Percentiles rank a stretch among this genome's conserved stretches.
These are phyloP conservation scores for Lindbergichthys nudifrons DNA, from an alignment of 2,797 vertebrate species.

Conservation along the genomic window DNA sequence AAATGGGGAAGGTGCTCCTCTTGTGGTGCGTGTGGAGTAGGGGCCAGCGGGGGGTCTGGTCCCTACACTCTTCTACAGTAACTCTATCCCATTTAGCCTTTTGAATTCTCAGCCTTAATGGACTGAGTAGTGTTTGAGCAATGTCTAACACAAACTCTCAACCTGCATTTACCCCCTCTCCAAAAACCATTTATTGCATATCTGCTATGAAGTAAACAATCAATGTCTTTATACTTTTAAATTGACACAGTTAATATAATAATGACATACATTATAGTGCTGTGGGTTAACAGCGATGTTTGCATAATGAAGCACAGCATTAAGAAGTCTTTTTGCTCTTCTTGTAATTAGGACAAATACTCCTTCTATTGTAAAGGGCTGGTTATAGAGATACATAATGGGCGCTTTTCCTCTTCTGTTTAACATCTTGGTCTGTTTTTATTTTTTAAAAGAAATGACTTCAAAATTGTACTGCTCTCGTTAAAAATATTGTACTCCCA, in stretches of 20 bases:
- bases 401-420: conserved; percentile 31
- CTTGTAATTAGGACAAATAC: conserved; percentile 64
- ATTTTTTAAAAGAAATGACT: conserved; percentile 29
- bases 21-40: conserved; percentile 57
- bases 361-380: conserved; percentile 46
- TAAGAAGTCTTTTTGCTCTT: conserved; percentile 56
- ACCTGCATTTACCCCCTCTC: conserved; percentile 35
- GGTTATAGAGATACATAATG: conserved; percentile 37
- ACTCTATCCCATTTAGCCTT: conserved; percentile 63
- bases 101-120: conserved; percentile 59
- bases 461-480: conserved; percentile 36
- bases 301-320: conserved; percentile 68
- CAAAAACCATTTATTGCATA: conserved; percentile 53
- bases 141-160: conserved; percentile 27
- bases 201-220: conserved; percentile 51
- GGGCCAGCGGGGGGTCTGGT: conserved; percentile 45
- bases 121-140: conserved; percentile 44
- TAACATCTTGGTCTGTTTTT: conserved; percentile 12
- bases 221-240: conserved; percentile 48
- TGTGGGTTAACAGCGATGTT: conserved; percentile 47
- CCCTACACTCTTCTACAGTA: conserved; percentile 42
- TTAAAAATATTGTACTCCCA: conserved; percentile 28
- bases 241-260: conserved; percentile 57
- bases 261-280: conserved; percentile 50
- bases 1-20: conserved; percentile 64